phyloP scores from a whole-genome alignment of 1,140 invertebrate species.

The Lanistes nyassanus region DNA sequence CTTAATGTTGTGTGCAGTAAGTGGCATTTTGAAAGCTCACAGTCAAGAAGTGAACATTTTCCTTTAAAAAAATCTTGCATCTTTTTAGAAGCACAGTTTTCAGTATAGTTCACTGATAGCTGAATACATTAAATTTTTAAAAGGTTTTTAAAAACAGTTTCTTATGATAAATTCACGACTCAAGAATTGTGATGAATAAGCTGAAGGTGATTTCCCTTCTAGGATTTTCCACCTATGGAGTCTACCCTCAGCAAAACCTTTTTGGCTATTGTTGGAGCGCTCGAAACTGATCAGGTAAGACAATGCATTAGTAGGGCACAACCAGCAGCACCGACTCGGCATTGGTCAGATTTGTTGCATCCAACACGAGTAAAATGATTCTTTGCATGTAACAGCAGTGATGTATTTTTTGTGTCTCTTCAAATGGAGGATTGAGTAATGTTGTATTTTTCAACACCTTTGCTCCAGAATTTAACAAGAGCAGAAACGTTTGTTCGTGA shows the following conservation, averaged over 20 bases:
- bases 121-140: too few species aligned
- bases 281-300: constrained; percentile 67
- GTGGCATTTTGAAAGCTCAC: constrained; percentile 44
- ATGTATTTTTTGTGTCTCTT: too few species aligned
- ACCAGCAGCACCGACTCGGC: too few species aligned
- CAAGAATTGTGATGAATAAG: too few species aligned
- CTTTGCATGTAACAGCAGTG: too few species aligned
- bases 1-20: constrained; percentile 80
- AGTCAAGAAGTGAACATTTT: neutral
- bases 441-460: too few species aligned
- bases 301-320: neutral
- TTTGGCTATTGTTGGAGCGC: constrained; percentile 82
- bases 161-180: too few species aligned
- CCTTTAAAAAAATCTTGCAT: neutral
- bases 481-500: constrained; percentile 85
- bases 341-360: too few species aligned
- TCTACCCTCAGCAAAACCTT: constrained; percentile 80
- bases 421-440: too few species aligned
- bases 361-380: too few species aligned
- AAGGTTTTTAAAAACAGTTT: too few species aligned
- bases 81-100: constrained; percentile 4
- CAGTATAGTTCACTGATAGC: neutral
- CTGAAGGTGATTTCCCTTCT: constrained; percentile 53
- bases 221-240: constrained; percentile 81
- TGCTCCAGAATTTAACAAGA: constrained; percentile 69